A percentile compares a stretch with the other conserved stretches of the same genome.
Conservation (phyloP, 2,113 vertebrate species). For the Dasyurus viverrinus region DNA sequence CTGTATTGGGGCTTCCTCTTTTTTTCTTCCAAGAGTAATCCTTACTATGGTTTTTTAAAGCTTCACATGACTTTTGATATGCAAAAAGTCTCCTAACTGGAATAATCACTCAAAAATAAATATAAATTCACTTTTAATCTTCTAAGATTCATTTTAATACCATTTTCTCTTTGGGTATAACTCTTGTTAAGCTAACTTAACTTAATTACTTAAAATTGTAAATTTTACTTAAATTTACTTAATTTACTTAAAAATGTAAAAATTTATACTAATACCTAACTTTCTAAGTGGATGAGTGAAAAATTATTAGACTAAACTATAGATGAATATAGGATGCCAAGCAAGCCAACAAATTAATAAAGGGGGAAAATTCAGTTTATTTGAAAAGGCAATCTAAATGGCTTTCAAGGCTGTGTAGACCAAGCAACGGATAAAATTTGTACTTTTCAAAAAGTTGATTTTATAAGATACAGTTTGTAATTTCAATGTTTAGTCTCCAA, state of each 20-base stretch:
- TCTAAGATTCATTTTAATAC: neutral
- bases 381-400: neutral
- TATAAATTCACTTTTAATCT: neutral
- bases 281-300: neutral
- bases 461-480: accelerated
- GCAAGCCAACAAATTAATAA: neutral
- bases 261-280: neutral
- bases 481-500: neutral
- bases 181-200: neutral
- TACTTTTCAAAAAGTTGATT: neutral
- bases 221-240: neutral
- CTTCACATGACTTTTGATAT: neutral
- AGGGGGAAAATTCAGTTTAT: neutral
- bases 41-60: neutral
- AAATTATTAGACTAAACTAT: neutral
- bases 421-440: neutral
- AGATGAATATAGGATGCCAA: neutral
- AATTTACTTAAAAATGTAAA: neutral
- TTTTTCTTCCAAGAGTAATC: neutral
- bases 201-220: too few species aligned
- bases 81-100: neutral
- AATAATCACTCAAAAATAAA: neutral
- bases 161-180: neutral
- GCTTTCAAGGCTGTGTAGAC: neutral
- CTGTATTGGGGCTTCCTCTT: neutral